phyloP scores from a whole-genome alignment of 1,140 invertebrate genomes.

The Macrobrachium rosenbergii region DNA sequence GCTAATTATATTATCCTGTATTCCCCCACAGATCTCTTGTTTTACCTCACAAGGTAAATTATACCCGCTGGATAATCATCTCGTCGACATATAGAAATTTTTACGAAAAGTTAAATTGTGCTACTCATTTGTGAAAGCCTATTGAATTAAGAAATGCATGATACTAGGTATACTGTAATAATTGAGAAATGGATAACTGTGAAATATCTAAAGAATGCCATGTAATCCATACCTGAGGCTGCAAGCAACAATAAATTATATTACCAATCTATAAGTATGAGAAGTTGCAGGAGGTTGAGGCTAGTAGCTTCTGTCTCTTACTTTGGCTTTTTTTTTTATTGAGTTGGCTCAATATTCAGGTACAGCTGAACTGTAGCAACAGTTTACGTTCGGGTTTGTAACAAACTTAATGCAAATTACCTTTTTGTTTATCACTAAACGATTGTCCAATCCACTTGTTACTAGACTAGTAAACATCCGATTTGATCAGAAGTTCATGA shows the following conservation, averaged over 20 bases:
- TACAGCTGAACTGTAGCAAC: slow-evolving; percentile 50
- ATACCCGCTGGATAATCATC: slow-evolving; percentile 8
- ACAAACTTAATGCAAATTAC: slow-evolving; percentile 35
- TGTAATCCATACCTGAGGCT: slow-evolving; percentile 14
- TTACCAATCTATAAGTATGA: slow-evolving; percentile 28
- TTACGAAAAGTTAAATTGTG: too few relatives aligned
- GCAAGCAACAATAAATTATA: slow-evolving; percentile 44
- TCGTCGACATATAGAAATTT: too few relatives aligned
- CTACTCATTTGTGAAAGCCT: too few relatives aligned
- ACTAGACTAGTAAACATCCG: slow-evolving; percentile 49
- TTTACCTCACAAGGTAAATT: slow-evolving; percentile 5
- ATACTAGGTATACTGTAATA: too few relatives aligned
- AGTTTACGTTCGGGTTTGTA: slow-evolving; percentile 29
- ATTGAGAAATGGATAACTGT: neutral
- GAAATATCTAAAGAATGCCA: slow-evolving; percentile 24
- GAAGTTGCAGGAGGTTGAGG: slow-evolving; percentile 47
- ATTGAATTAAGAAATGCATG: too few relatives aligned
- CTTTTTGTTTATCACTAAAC: slow-evolving; percentile 43
- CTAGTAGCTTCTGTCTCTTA: slow-evolving; percentile 38
- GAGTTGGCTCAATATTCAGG: slow-evolving; percentile 56
- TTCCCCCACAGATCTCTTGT: slow-evolving; percentile 28
- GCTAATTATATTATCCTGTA: slow-evolving; percentile 46
- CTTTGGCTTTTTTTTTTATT: slow-evolving; percentile 19
- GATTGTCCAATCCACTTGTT: slow-evolving; percentile 57
- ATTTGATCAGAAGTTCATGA: slow-evolving; percentile 47